phyloP scores from a whole-genome alignment of 2,888 invertebrate genomes.

The Pandemis heparana region DNA sequence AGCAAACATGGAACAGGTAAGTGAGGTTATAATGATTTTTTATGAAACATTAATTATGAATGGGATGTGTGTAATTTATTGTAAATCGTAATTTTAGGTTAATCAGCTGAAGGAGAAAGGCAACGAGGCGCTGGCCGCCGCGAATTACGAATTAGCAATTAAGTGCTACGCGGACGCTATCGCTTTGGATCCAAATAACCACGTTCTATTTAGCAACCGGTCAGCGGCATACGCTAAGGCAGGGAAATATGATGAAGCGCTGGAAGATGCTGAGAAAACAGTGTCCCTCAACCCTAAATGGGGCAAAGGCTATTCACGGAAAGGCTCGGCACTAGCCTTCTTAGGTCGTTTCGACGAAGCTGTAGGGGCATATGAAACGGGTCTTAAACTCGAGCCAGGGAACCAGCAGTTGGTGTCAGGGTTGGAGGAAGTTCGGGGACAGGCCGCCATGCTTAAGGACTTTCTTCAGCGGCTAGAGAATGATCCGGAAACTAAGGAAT shows the following conservation, averaged over 20 bases:
- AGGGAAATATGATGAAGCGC: slow-evolving; percentile 89
- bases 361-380: slow-evolving; percentile 89
- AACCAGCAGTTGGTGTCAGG: slow-evolving; percentile 90
- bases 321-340: slow-evolving; percentile 94
- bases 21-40: slow-evolving; percentile 72
- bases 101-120: slow-evolving; percentile 94
- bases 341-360: slow-evolving; percentile 91
- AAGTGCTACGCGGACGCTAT: slow-evolving; percentile 93
- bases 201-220: slow-evolving; percentile 96
- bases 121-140: slow-evolving; percentile 92
- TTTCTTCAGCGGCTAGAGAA: slow-evolving; percentile 89
- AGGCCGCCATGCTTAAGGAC: slow-evolving; percentile 57
- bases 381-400: slow-evolving; percentile 89
- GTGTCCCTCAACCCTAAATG: slow-evolving; percentile 92
- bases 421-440: slow-evolving; percentile 86
- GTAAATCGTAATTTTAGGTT: slow-evolving; percentile 85
- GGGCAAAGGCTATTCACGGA: slow-evolving; percentile 95
- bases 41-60: slow-evolving; percentile 50
- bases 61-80: slow-evolving; percentile 45
- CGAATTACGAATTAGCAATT: slow-evolving; percentile 92
- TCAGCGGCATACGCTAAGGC: slow-evolving; percentile 96
- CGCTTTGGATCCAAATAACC: slow-evolving; percentile 91
- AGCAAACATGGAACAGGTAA: slow-evolving; percentile 77
- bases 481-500: slow-evolving; percentile 77
- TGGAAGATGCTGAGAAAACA: slow-evolving; percentile 94